Evolutionary conservation across 2,113 vertebrate species (phyloP).

Genomic region (Sorex araneus): DNA sequence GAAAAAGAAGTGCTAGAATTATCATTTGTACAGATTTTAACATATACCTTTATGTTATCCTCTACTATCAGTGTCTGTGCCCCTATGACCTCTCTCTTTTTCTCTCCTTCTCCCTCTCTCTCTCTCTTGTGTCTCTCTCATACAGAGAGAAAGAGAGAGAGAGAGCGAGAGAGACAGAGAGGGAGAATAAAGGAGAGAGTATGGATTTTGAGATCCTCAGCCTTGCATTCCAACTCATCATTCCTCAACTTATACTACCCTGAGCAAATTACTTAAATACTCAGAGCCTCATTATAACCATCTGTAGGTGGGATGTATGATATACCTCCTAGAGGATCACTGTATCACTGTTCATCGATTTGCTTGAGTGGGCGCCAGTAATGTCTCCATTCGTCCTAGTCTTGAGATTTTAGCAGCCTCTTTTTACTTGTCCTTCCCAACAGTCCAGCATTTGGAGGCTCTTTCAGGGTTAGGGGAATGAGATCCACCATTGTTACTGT

Average conservation of each 20-base stretch:
- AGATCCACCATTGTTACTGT: too few relatives aligned
- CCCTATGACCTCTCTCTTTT: not conserved
- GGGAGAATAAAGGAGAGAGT: not conserved
- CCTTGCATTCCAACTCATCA: constrained; percentile 17
- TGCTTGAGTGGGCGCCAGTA: too few relatives aligned
- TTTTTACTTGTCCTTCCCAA: too few relatives aligned
- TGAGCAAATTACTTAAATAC: constrained; percentile 17
- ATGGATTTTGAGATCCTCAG: not conserved
- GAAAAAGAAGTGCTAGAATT: not conserved
- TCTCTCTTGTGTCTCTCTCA: not conserved
- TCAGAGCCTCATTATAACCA: constrained; percentile 42
- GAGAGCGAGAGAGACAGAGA: too few relatives aligned
- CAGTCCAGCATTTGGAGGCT: too few relatives aligned
- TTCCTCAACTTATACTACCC: not conserved
- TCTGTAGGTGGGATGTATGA: not conserved
- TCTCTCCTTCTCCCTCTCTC: not conserved
- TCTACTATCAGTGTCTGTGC: not conserved
- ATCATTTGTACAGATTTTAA: constrained; percentile 61
- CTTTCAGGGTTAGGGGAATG: too few relatives aligned
- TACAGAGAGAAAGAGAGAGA: too few relatives aligned
- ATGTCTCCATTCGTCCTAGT: too few relatives aligned
- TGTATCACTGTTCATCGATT: too few relatives aligned
- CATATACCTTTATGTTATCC: not conserved
- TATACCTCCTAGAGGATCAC: constrained; percentile 7
- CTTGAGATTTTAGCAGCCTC: too few relatives aligned